Evolutionary conservation across 1,140 invertebrate species (phyloP).

Genomic region (Notospermus geniculatus): DNA sequence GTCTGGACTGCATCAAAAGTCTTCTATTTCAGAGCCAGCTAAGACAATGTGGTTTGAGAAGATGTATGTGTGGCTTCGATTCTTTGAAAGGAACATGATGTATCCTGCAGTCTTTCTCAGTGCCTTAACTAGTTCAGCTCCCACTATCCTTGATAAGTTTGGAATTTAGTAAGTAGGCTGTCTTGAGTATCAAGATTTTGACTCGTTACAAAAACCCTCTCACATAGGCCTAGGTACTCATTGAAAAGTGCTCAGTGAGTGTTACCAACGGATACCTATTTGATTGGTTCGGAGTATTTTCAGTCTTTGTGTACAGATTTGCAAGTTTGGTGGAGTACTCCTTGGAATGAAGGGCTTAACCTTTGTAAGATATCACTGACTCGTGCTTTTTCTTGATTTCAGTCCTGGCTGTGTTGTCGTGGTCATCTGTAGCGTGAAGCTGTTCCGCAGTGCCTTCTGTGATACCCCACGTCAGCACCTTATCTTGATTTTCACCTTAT

Average conservation of each 20-base stretch:
- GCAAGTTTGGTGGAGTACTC: too few relatives aligned
- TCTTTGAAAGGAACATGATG: constrained; percentile 88
- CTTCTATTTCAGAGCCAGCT: constrained; percentile 62
- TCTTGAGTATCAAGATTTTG: constrained; percentile 3
- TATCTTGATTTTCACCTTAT: constrained; percentile 84
- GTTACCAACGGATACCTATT: not conserved
- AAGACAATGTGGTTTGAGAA: constrained; percentile 73
- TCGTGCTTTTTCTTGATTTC: constrained; percentile 33
- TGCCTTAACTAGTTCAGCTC: constrained; percentile 81
- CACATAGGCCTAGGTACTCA: too few relatives aligned
- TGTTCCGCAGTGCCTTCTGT: constrained; percentile 84
- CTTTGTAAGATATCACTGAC: too few relatives aligned
- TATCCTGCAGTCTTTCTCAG: constrained; percentile 88
- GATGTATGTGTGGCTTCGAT: constrained; percentile 84
- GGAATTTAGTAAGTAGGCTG: constrained; percentile 62
- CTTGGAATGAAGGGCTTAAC: too few relatives aligned
- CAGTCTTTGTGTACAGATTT: too few relatives aligned
- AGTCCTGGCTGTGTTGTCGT: constrained; percentile 78
- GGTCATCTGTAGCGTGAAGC: constrained; percentile 84
- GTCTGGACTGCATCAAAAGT: too few relatives aligned
- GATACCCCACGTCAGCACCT: constrained; percentile 90
- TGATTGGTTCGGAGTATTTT: not conserved
- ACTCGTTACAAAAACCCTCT: too few relatives aligned
- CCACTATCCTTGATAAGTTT: constrained; percentile 72
- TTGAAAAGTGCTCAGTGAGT: too few relatives aligned